Conservation (phyloP, 2,113 vertebrate genomes). For the Istiophorus platypterus region DNA sequence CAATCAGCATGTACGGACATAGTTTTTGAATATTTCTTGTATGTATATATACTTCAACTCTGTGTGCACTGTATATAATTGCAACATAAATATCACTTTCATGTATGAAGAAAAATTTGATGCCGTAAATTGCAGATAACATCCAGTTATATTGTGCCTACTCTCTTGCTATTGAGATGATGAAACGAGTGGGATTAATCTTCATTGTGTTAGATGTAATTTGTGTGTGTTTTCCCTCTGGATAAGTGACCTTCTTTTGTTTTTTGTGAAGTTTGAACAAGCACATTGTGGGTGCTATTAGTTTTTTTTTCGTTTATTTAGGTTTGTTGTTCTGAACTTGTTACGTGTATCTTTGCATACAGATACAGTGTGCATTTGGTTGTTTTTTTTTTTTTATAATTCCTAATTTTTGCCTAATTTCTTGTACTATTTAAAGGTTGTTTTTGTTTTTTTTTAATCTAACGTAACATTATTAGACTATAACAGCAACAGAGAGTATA, state of each 20-base stretch:
- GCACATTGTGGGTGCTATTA: constrained; percentile 7
- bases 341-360: constrained; percentile 1
- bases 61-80: not conserved
- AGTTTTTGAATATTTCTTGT: constrained; percentile 20
- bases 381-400: not conserved
- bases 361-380: not conserved
- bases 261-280: constrained; percentile 34
- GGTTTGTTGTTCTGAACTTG: not conserved
- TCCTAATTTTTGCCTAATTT: constrained; percentile 30
- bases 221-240: constrained; percentile 12
- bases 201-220: not conserved
- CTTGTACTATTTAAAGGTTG: constrained; percentile 27
- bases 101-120: not conserved
- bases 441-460: not conserved
- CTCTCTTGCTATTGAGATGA: constrained; percentile 4
- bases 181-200: constrained; percentile 16
- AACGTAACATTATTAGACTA: not conserved
- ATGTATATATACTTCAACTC: not conserved
- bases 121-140: not conserved
- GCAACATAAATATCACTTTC: not conserved
- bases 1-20: not conserved
- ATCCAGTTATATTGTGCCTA: constrained; percentile 8
- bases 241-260: not conserved
- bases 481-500: not conserved
- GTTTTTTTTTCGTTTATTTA: constrained; percentile 1